Base-by-base conservation (phyloP, 2,113 vertebrate species). In the Mus spicilegus region DNA sequence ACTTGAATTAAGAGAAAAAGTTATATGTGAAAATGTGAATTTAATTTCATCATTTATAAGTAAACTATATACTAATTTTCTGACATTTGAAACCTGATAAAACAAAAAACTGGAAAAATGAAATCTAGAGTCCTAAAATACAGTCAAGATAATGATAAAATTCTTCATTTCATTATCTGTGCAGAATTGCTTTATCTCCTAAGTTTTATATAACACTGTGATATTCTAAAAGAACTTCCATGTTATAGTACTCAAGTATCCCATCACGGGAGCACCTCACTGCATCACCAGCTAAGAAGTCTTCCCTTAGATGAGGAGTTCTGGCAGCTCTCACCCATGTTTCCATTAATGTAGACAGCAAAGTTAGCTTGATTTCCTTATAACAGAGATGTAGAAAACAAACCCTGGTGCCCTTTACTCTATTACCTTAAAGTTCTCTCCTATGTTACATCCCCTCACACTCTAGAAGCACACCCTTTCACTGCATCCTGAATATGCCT, bases 21-120 rank as follows among this genome's bases (percentile, higher is more conserved):
- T 85, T 80, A 70, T n/a, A 92, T 17, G 7, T 30, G 22, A 93
- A 49, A 95, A 95, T 91, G 22, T 72, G 63, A 92, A 76, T 82
- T 75, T 42, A 88, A 93, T 93, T 46, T 30, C 7, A 76, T 22
- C n/a, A 92, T 51, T 93, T 89, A 51, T 46, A 69, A 88, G 82
- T 76, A 70, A 91, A 75, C 16, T 81, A 81, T n/a, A 82, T 14
- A 75, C 63, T 88, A 90, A 92, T 76, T 85, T 96, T 63, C 87
- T 69, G 24, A 86, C n/a, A 96, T 81, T 33, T 67, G 73, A 82
- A 91, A 88, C 78, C 0, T 77, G n/a, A 76, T 22, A 70, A 84
- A 65, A 56, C 36, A 84, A 22, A 87, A 88, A 81, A 78, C 51
- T 87, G 28, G 61, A 51, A 76, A 63, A n/a, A 85, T 61, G 42